Evolutionary conservation across 2,888 invertebrate species (phyloP), one percentile per base, ranked within the genome.

Genomic region (Cotesia congregata): DNA sequence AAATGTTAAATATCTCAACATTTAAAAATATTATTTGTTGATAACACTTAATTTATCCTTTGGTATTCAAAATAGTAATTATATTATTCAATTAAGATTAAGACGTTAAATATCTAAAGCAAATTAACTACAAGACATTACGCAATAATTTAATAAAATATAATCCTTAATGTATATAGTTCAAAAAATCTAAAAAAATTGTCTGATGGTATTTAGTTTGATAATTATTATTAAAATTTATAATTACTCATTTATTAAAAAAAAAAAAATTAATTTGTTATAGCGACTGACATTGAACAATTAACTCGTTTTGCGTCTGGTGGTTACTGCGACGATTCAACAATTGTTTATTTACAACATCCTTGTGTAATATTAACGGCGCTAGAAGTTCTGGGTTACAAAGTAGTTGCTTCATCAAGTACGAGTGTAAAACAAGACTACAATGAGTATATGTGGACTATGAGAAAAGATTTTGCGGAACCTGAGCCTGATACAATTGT

Each of bases 401-500:
- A 95, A 90, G 96, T 96, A 75, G 95, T 96, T 71, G 95, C 96
- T 76, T 96, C 96, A 15, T 95, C 96, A 80, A 95, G 95, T 75
- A 95, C 95, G 73, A 94, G 95, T 79, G 95, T 96, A 38, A 95
- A 95, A 89, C 95, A 95, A 90, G 95, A 96, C 88, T 95, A 95
- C 88, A 95, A 95, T 91, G 96, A 96, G 88, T 96, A 96, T 85
- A 96, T 96, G 95, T 96, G 96, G 96, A 97, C 96, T 90, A 95
- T 96, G 95, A 93, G 96, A 91, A 95, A 95, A 89, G 96, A 96
- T 84, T 96, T 96, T 89, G 91, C 93, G 64, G 95, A 95, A 85
- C 96, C 95, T 75, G 96, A 96, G 89, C 96, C 96, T 38, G 91
- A 86, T 80, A 78, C 84, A 71, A 83, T 85, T 73, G 83, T 86